These are phyloP conservation scores for Nomada ferruginata DNA, from an alignment of 2,888 invertebrate species.

Conservation along the genomic window DNA sequence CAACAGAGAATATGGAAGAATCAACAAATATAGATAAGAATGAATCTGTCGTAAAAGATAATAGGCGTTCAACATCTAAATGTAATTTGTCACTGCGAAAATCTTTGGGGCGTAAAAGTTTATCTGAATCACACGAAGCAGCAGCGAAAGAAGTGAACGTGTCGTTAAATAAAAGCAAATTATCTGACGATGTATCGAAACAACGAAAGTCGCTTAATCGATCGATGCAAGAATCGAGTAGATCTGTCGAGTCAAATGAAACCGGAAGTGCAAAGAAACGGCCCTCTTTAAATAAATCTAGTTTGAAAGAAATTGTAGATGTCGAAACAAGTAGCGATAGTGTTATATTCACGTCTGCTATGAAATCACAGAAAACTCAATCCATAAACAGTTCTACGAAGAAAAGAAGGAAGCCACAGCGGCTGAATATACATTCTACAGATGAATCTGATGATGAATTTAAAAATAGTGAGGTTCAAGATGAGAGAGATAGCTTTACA, in stretches of 20 bases:
- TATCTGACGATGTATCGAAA: not conserved
- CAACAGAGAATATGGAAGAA: not conserved
- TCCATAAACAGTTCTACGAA: slow-evolving; percentile 33
- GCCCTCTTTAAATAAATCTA: slow-evolving; percentile 42
- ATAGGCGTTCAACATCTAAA: not conserved
- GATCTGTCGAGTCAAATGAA: slow-evolving; percentile 34
- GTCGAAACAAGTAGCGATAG: not conserved
- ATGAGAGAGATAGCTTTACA: not conserved
- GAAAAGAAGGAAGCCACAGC: slow-evolving; percentile 18
- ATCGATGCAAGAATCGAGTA: slow-evolving; percentile 1
- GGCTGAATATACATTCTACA: not conserved
- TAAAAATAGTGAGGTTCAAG: not conserved
- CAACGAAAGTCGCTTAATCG: slow-evolving; percentile 34
- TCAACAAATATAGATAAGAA: not conserved
- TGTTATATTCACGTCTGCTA: not conserved
- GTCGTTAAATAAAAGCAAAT: slow-evolving; percentile 16
- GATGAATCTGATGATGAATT: slow-evolving; percentile 18
- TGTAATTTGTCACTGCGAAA: slow-evolving; percentile 13
- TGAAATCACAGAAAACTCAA: slow-evolving; percentile 9
- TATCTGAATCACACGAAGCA: slow-evolving; percentile 1
- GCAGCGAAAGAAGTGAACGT: not conserved
- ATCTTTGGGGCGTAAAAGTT: not conserved
- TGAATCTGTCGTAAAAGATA: slow-evolving; percentile 17
- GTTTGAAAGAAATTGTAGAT: slow-evolving; percentile 28
- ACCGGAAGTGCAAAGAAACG: slow-evolving; percentile 35